Base-by-base conservation (phyloP, 2,888 invertebrate genomes). In the Quadriops clusia region DNA sequence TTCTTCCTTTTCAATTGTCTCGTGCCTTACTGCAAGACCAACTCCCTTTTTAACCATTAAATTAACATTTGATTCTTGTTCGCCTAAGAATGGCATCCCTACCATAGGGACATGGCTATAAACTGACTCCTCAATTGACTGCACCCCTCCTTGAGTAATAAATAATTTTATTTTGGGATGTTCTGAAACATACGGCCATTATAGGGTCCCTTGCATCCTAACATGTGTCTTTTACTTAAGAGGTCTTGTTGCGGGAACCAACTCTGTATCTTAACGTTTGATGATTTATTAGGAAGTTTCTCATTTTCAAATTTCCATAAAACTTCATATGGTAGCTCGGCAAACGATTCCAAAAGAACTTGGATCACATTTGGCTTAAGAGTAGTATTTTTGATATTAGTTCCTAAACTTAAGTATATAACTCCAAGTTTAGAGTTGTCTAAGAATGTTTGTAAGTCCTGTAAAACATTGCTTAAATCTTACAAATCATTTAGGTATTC, bases 371-470 rank as follows among this genome's bases (percentile, higher is more conserved):
- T 32, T 12, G 40, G 33, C 1, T 50, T 34, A 34, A 56, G 29
- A 16, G 38, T 33, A 5, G 29, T 43, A 15, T 46, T 47, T 30
- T 49, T 44, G 2, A 54, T 45, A 21, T 49, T 49, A 1, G 54
- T 49, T 4, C 58, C 58, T 17, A 58, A 40, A 31, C 53, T 56
- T 31, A 57, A 44, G 31, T 47, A 51, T 26, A 58, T 42, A 8
- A 50, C 47, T 1, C 56, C 56, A 5, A 51, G 31, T 3, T 35
- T 30, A 6, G 49, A 42, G 9, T 30, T 39, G 20, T 53, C 49
- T 28, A 55, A 37, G 28, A 46, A 50, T 10, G 37, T 29, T 30
- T 54, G 32, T 9, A 57, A 32, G 24, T 49, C 49, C 49, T 52
- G 36, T 28, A 39, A 39, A 6, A 23, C 12, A 11, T 28, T 27